phyloP scores from a whole-genome alignment of 2,888 invertebrate species.

The Scotopteryx bipunctaria region DNA sequence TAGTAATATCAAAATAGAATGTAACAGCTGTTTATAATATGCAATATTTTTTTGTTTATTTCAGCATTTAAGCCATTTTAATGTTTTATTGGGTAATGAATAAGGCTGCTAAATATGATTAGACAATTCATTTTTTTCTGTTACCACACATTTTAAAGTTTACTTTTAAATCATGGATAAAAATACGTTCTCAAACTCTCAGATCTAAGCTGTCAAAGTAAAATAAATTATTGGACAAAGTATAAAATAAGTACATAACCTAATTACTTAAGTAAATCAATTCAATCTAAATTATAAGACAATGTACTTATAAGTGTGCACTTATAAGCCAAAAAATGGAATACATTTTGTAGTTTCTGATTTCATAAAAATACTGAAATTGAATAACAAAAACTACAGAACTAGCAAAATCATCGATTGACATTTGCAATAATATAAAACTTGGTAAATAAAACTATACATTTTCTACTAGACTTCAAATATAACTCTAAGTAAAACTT shows the following conservation, averaged over 20 bases:
- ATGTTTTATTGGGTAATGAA: no score
- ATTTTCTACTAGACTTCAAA: constrained; percentile 16
- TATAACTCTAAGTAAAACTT: constrained; percentile 12
- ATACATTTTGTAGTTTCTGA: constrained; percentile 5
- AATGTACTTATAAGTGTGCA: neutral
- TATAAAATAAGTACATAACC: constrained; percentile 7
- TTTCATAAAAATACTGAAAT: constrained; percentile 17
- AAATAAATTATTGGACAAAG: no score
- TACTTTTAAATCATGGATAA: no score
- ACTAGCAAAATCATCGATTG: constrained; percentile 26
- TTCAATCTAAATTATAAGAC: constrained; percentile 7
- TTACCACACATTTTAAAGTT: no score
- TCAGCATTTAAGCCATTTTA: no score
- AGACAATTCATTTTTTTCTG: no score
- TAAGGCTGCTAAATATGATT: no score
- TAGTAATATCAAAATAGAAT: no score
- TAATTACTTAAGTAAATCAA: neutral
- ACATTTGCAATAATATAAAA: constrained; percentile 11
- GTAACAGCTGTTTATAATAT: no score
- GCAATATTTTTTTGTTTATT: no score
- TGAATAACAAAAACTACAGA: constrained; percentile 26
- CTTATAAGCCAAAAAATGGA: constrained; percentile 11
- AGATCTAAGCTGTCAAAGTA: no score
- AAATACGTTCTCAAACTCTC: no score
- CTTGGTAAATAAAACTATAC: constrained; percentile 21